Percentiles rank a stretch among this genome's conserved stretches.
Evolutionary conservation across 1,140 invertebrate genomes (phyloP).

Genomic region (Grapholita molesta): DNA sequence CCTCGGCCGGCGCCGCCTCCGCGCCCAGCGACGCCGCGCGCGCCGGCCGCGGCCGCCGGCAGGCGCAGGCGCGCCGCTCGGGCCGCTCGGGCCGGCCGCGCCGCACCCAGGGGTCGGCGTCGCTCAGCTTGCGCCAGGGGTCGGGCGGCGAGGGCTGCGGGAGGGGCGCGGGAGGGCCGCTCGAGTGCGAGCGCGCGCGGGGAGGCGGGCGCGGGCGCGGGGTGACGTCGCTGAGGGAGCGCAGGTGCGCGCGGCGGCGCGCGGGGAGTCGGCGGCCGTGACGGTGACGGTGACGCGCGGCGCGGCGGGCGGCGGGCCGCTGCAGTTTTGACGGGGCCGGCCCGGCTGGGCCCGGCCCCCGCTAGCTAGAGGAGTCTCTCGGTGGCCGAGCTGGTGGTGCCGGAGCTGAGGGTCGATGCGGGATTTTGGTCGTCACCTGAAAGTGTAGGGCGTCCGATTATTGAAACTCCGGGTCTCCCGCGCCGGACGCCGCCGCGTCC

Average conservation of each 20-base stretch:
- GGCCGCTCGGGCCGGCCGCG: slow-evolving; percentile 20
- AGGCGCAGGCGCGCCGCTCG: slow-evolving; percentile 34
- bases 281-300: slow-evolving; percentile 72
- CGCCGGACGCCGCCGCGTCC: no score
- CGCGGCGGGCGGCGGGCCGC: slow-evolving; percentile 27
- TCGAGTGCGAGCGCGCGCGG: slow-evolving; percentile 25
- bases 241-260: slow-evolving; percentile 62
- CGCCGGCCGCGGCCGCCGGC: slow-evolving; percentile 18
- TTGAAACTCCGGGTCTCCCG: no score
- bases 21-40: background rate
- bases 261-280: slow-evolving; percentile 61
- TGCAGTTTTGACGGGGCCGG: slow-evolving; percentile 73
- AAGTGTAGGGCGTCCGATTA: slow-evolving; percentile 20
- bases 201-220: slow-evolving; percentile 45
- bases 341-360: slow-evolving; percentile 78
- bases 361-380: slow-evolving; percentile 89
- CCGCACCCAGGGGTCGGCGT: slow-evolving; percentile 25
- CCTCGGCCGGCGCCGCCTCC: slow-evolving; percentile 10
- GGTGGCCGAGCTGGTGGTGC: slow-evolving; percentile 85
- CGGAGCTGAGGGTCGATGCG: slow-evolving; percentile 84
- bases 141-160: slow-evolving; percentile 18
- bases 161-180: slow-evolving; percentile 18
- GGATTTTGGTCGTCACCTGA: slow-evolving; percentile 77
- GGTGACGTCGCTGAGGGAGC: slow-evolving; percentile 71
- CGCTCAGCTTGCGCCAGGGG: slow-evolving; percentile 37